phyloP scores from a whole-genome alignment of 2,797 vertebrate genomes.

The Tragopan temminckii region DNA sequence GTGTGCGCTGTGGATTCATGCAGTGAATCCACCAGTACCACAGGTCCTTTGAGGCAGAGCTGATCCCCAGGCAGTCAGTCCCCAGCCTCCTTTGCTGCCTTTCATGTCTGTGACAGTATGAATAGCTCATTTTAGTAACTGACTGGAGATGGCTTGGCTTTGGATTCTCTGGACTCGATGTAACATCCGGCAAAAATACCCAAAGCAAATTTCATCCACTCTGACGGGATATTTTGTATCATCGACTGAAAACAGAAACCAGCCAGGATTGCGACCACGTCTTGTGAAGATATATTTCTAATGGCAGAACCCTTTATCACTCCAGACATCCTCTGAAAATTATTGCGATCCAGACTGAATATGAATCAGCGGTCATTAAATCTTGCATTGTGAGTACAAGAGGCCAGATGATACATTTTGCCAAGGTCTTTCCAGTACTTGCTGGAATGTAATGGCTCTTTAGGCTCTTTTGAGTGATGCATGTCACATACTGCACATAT shows the following conservation, averaged over 20 bases:
- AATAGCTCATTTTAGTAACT: not conserved
- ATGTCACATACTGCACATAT: constrained; percentile 21
- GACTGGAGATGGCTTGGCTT: not conserved
- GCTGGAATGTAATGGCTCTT: constrained; percentile 32
- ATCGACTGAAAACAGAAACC: constrained; percentile 9
- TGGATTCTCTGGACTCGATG: constrained; percentile 7
- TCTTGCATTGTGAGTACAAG: constrained; percentile 39
- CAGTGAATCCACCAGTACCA: not conserved
- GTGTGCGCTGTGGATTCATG: fast-evolving
- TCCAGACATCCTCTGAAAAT: constrained; percentile 47
- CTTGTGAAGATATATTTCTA: constrained; percentile 29
- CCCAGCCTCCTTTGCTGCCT: not conserved
- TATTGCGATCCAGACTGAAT: constrained; percentile 36
- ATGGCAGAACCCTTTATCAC: constrained; percentile 40
- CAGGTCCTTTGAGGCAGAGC: not conserved
- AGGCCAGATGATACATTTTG: constrained; percentile 36
- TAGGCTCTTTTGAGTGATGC: constrained; percentile 30
- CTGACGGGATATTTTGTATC: constrained; percentile 30
- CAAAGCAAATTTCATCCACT: not conserved
- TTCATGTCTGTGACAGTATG: not conserved
- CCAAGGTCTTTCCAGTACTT: constrained; percentile 45
- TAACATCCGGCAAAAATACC: constrained; percentile 28
- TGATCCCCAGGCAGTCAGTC: not conserved
- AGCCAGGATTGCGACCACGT: not conserved
- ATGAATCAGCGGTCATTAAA: constrained; percentile 53